Evolutionary conservation across 2,797 vertebrate species (phyloP), one percentile per base, ranked within the genome.

Genomic region (Pyrocephalus nanus): DNA sequence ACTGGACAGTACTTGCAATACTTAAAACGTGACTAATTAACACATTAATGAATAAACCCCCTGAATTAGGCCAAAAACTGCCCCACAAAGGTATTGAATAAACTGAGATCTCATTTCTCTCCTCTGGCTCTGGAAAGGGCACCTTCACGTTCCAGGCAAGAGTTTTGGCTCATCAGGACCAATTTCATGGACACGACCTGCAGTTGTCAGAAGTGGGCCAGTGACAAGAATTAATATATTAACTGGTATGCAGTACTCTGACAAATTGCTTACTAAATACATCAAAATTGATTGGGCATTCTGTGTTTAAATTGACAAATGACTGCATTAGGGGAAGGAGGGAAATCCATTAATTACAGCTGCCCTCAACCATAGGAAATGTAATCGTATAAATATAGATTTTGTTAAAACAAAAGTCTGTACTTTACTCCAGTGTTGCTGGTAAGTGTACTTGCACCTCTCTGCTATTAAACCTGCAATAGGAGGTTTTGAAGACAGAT

Each of bases 211-310:
- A 94, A 96, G 91, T 74, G 75, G 94, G 72, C 95, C 91, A 92
- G 55, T 97, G 96, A 96, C 96, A 98, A 97, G 97, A 98, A 98
- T 98, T 97, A 98, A 98, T 98, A 97, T 98, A 98, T 98, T 98
- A 98, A 98, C 97, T 97, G 90, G 96, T 97, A 97, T 96, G 96
- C 97, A 98, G 97, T 92, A 95, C 96, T 93, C 90, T 98, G 97
- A 98, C 97, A 98, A 98, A 98, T 98, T 98, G 97, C 97, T 98
- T 98, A 97, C 97, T 98, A 98, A 98, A 98, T 98, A 98, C 97
- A 97, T 98, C 98, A 98, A 97, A 98, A 98, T 98, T 97, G 98
- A 98, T 98, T 98, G 97, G 97, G 85, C 86, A 42, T 96, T 97
- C 96, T 96, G 94, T 97, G 97, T 97, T 97, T 98, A 97, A 98